Conservation (phyloP, 2,113 vertebrate species). For the Chloebia gouldiae region DNA sequence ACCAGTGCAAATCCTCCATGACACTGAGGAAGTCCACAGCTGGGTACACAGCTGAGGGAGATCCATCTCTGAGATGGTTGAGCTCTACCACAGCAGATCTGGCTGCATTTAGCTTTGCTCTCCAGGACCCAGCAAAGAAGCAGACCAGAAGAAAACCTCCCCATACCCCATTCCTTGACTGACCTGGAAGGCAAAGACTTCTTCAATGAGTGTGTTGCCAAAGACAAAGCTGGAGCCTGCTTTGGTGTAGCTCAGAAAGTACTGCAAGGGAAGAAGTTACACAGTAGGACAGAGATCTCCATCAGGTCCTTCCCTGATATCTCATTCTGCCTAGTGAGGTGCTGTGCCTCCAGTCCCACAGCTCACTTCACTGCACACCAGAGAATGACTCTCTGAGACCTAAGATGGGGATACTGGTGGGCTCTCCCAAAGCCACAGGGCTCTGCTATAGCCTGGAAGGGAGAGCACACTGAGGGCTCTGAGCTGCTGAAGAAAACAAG, state of each 20-base stretch:
- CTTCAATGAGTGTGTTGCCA: conserved; percentile 75
- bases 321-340: background rate
- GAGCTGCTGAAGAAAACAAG: background rate
- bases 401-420: background rate
- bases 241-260: conserved; percentile 86
- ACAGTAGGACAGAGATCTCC: background rate
- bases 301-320: background rate
- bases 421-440: background rate
- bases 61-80: background rate
- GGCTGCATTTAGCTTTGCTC: background rate
- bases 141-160: background rate
- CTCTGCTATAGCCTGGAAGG: background rate
- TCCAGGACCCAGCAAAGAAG: background rate
- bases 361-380: background rate
- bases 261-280: conserved; percentile 62
- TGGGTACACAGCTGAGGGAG: background rate
- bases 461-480: background rate
- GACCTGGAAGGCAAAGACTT: conserved; percentile 92
- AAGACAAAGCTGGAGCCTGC: conserved; percentile 90
- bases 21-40: background rate
- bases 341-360: background rate
- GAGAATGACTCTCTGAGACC: background rate
- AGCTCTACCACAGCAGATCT: background rate
- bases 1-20: background rate
- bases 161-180: conserved; percentile 19